These are phyloP conservation scores for Pseudachorutes palmiensis DNA, from an alignment of 1,140 invertebrate species.

Conservation along the genomic window DNA sequence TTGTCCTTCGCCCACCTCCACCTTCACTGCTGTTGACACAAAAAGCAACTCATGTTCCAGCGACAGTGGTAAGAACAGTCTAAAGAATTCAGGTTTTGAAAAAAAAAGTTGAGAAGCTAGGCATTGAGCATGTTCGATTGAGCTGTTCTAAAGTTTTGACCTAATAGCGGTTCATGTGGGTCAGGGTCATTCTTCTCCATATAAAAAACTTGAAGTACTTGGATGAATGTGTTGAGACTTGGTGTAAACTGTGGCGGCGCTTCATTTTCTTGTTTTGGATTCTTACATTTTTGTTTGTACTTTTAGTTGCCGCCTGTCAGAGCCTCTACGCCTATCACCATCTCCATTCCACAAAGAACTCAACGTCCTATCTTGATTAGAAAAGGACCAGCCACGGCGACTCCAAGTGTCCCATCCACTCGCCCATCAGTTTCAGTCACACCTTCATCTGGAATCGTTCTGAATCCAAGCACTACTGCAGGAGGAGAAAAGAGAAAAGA, in stretches of 20 bases:
- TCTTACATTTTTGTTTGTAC: neutral
- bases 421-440: neutral
- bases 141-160: too few relatives aligned
- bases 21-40: too few relatives aligned
- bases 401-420: neutral
- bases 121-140: too few relatives aligned
- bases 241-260: neutral
- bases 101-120: too few relatives aligned
- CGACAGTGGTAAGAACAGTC: too few relatives aligned
- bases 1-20: too few relatives aligned
- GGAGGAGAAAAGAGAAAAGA: neutral
- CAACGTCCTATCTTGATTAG: neutral
- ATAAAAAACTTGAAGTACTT: too few relatives aligned
- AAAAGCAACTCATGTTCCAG: too few relatives aligned
- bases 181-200: too few relatives aligned
- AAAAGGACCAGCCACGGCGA: neutral
- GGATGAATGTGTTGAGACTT: too few relatives aligned
- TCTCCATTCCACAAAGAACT: neutral
- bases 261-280: neutral
- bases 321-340: neutral
- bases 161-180: too few relatives aligned
- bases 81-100: too few relatives aligned
- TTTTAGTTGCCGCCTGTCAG: neutral
- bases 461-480: neutral
- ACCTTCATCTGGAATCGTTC: neutral